Base-by-base conservation (phyloP, 1,140 invertebrate genomes). In the Caenorhabditis inopinata region DNA sequence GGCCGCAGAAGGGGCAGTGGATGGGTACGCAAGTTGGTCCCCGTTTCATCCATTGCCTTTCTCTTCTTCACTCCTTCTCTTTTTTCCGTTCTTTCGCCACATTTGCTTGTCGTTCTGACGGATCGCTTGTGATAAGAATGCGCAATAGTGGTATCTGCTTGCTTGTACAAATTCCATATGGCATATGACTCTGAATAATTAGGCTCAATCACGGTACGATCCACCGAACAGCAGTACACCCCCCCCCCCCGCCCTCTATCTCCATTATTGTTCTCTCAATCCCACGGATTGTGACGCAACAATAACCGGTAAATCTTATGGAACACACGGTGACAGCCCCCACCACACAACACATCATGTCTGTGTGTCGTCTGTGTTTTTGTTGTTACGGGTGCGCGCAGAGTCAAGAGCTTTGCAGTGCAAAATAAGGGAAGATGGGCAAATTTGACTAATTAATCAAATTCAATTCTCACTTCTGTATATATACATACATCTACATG, bases 381-480 rank as follows among this genome's bases (percentile, higher is more conserved):
- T 68, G 0, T 29, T 29, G 32, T 21, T 38, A 32, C 9, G 38
- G 38, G 38, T 42, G 38, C n/a, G 53, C 27, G 12, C 53, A n/a
- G 21, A 68, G 58, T 68, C 58, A 68, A 68, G 58, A 7, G n/a
- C 32, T 38, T 42, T 35, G 0, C 16, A 1, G n/a, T n/a, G 51
- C 29, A 48, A n/a, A 48, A 14, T 16, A 48, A 48, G 7, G 2
- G 58, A 42, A 29, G n/a, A 68, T 38, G 58, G 12, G 16, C 58
- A 68, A 68, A 68, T 68, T 68, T 68, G 58, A 68, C 58, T 68
- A 68, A 68, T 68, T 68, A 68, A 68, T 68, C 58, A 68, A 32
- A 68, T 68, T 68, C 58, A 68, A n/a, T n/a, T n/a, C n/a, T n/a
- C 58, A 68, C 58, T 42, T 68, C 18, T 68, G 58, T 68, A 68